Evolutionary conservation across 2,113 vertebrate species (phyloP).

Genomic region (Halcyon senegalensis): DNA sequence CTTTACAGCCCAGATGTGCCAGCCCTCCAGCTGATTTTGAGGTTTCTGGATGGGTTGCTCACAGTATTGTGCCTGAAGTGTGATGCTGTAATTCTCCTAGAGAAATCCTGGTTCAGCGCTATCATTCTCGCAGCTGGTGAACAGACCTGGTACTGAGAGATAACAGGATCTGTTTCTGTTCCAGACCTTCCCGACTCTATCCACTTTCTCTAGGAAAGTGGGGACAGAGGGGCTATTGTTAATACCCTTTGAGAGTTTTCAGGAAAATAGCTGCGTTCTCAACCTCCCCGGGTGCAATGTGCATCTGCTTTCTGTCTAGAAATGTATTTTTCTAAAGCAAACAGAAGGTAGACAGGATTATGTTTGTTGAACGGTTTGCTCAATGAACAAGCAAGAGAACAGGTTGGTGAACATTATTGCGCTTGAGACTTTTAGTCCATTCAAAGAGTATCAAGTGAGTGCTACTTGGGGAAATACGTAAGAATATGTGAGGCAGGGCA

Average conservation of each 20-base stretch:
- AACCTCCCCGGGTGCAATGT: not conserved
- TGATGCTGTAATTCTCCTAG: not conserved
- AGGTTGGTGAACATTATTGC: fast-evolving
- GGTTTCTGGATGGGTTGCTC: not conserved
- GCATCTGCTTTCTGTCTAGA: not conserved
- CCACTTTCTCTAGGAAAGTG: not conserved
- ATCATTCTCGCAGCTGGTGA: not conserved
- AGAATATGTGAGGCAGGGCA: not conserved
- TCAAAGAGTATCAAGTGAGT: fast-evolving
- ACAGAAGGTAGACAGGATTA: not conserved
- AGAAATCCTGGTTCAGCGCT: not conserved
- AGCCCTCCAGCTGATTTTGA: not conserved
- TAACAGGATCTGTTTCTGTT: not conserved
- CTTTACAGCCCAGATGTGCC: not conserved
- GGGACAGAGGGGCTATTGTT: not conserved
- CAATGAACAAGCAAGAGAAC: not conserved
- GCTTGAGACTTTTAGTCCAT: not conserved
- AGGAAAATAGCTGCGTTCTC: not conserved
- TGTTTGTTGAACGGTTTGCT: not conserved
- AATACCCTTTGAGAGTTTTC: not conserved
- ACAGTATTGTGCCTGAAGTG: not conserved
- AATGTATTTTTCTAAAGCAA: not conserved
- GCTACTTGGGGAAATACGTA: fast-evolving
- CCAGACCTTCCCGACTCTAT: not conserved
- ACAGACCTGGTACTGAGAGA: not conserved